These are phyloP conservation scores for Ctenoplectra terminalis DNA, from an alignment of 1,140 invertebrate species.

Conservation along the genomic window DNA sequence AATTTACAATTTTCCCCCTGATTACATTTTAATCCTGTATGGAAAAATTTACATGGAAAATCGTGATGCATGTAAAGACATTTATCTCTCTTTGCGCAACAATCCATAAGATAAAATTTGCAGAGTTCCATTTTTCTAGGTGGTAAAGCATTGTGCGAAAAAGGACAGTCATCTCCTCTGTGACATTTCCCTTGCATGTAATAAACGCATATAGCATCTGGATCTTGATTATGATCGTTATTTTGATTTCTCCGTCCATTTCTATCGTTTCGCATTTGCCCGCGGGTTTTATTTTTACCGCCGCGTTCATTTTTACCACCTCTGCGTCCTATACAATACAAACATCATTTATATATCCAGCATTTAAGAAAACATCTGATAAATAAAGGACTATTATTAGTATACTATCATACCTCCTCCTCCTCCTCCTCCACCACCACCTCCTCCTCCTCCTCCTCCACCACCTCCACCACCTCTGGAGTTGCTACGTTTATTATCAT, in stretches of 20 bases:
- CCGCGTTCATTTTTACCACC: constrained; percentile 79
- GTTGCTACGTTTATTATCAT: constrained; percentile 74
- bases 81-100: constrained; percentile 97
- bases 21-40: constrained; percentile 94
- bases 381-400: constrained; percentile 21
- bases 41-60: constrained; percentile 98
- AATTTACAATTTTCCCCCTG: constrained; percentile 95
- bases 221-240: constrained; percentile 84
- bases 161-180: constrained; percentile 90
- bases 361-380: background rate
- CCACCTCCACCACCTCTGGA: constrained; percentile 71
- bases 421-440: constrained; percentile 36
- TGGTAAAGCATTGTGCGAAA: constrained; percentile 92
- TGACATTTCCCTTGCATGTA: constrained; percentile 95
- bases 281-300: constrained; percentile 79
- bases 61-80: constrained; percentile 98
- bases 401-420: constrained; percentile 14
- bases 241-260: constrained; percentile 75
- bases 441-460: constrained; percentile 34
- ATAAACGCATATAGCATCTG: constrained; percentile 89
- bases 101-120: constrained; percentile 98
- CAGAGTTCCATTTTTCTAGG: constrained; percentile 96
- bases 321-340: constrained; percentile 66
- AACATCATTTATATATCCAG: background rate
- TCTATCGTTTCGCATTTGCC: constrained; percentile 75